Evolutionary conservation across 2,113 vertebrate genomes (phyloP).

Genomic region (Pica pica): DNA sequence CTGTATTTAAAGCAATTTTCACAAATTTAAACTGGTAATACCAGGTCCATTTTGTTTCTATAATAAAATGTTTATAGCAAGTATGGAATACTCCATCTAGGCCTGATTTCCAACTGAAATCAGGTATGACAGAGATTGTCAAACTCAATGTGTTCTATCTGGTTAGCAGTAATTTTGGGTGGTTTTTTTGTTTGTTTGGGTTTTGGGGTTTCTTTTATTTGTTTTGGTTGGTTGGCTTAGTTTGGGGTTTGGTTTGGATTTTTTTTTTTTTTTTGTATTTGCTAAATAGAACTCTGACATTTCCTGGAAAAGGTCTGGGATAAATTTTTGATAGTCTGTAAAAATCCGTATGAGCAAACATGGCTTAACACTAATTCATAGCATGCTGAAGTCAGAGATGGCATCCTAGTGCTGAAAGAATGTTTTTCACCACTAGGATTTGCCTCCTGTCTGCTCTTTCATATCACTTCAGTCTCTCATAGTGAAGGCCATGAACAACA

Average conservation of each 20-base stretch:
- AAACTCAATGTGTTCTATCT: background rate
- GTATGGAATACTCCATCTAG: background rate
- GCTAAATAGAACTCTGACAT: background rate
- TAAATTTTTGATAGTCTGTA: background rate
- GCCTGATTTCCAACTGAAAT: background rate
- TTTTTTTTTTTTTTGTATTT: background rate
- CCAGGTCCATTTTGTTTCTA: background rate
- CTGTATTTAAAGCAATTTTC: background rate
- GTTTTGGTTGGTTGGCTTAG: background rate
- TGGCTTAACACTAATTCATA: background rate
- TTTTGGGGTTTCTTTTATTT: background rate
- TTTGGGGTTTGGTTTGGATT: too few species aligned
- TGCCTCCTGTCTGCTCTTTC: background rate
- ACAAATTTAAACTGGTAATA: background rate
- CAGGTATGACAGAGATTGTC: background rate
- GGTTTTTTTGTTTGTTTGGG: background rate
- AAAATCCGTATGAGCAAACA: background rate
- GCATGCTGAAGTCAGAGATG: background rate
- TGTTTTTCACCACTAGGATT: background rate
- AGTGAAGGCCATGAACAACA: background rate
- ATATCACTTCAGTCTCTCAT: background rate
- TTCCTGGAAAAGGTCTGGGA: background rate
- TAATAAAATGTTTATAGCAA: background rate
- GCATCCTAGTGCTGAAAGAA: background rate
- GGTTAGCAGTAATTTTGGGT: background rate